Conservation (phyloP, 2,113 vertebrate species). For the Corydoras maculifer region DNA sequence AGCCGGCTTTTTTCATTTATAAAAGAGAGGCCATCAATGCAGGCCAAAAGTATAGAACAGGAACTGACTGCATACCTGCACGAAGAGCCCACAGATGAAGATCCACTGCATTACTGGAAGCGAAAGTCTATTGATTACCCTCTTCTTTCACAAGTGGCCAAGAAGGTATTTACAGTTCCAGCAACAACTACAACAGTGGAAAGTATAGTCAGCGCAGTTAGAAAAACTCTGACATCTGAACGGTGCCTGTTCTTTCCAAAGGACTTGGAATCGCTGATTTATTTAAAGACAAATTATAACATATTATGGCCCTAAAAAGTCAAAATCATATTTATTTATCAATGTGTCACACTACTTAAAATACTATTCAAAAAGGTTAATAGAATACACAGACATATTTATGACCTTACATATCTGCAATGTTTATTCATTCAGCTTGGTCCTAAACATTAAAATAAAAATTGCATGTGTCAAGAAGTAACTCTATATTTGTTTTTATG, state of each 20-base stretch:
- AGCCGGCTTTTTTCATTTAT: conserved; percentile 74
- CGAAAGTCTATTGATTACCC: conserved; percentile 72
- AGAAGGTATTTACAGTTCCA: conserved; percentile 67
- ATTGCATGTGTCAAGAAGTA: no score
- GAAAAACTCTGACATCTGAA: conserved; percentile 51
- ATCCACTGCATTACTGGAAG: conserved; percentile 69
- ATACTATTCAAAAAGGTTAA: neutral
- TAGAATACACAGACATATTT: no score
- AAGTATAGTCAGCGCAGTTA: conserved; percentile 60
- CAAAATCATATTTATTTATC: no score
- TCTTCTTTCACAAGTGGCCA: conserved; percentile 66
- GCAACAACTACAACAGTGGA: conserved; percentile 63
- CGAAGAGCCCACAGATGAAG: conserved; percentile 70
- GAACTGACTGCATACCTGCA: conserved; percentile 66
- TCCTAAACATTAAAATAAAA: no score
- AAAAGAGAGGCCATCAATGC: conserved; percentile 65
- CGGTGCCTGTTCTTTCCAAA: conserved; percentile 58
- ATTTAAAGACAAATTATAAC: conserved; percentile 69
- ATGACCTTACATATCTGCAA: no score
- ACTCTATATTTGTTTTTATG: no score
- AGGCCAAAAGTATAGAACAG: conserved; percentile 71
- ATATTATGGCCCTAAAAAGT: conserved; percentile 61
- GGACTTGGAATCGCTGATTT: conserved; percentile 69
- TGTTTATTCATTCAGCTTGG: no score
- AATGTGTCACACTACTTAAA: no score